Conservation (phyloP, 1,140 invertebrate species). For the Sesamia nonagrioides region DNA sequence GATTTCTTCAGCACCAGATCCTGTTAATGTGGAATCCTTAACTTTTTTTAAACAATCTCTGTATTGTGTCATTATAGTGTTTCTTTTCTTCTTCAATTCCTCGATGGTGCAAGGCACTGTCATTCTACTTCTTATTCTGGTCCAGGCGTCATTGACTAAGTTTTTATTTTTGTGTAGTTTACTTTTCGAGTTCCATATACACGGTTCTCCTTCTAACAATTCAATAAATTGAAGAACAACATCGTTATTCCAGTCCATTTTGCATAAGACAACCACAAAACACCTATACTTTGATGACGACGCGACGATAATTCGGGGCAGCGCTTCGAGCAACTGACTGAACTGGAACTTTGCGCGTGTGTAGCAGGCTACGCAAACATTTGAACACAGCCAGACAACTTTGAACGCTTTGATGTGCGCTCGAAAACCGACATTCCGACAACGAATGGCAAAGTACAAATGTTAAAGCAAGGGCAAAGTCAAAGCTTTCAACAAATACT, state of each 20-base stretch:
- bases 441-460: too few relatives aligned
- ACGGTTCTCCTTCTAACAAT: constrained; percentile 19
- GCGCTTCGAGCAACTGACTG: too few relatives aligned
- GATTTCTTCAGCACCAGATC: constrained; percentile 17
- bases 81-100: constrained; percentile 40
- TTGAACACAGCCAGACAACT: too few relatives aligned
- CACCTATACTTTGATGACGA: too few relatives aligned
- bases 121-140: constrained; percentile 3
- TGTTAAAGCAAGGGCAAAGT: too few relatives aligned
- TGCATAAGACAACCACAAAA: too few relatives aligned
- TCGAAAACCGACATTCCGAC: too few relatives aligned
- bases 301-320: too few relatives aligned
- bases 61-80: constrained; percentile 24
- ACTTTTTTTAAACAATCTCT: constrained; percentile 37
- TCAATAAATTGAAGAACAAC: constrained; percentile 24
- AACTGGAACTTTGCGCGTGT: too few relatives aligned
- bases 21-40: constrained; percentile 14
- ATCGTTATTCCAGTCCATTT: constrained; percentile 20
- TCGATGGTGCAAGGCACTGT: constrained; percentile 22
- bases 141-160: constrained; percentile 13
- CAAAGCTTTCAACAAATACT: too few relatives aligned
- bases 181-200: constrained; percentile 25
- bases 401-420: too few relatives aligned
- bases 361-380: too few relatives aligned
- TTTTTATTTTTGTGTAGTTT: constrained; percentile 26